phyloP scores from a whole-genome alignment of 2,113 vertebrate genomes.

The Peucedramus taeniatus region DNA sequence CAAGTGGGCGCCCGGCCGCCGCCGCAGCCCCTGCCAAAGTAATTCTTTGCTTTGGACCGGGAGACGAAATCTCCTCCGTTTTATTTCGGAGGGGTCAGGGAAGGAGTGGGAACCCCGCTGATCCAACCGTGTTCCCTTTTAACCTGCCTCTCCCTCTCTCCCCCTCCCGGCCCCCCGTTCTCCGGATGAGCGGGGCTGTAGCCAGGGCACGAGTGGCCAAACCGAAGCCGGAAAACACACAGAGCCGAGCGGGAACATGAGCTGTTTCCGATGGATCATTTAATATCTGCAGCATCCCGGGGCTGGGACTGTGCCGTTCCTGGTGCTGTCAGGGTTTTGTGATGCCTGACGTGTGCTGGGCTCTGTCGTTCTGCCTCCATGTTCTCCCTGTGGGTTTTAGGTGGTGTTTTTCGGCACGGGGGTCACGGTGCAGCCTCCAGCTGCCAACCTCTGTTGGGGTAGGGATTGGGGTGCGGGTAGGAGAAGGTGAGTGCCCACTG shows the following conservation, averaged over 20 bases:
- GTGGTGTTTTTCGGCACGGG: background rate
- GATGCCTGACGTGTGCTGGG: background rate
- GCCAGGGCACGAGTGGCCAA: constrained; percentile 2
- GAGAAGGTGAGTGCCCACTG: background rate
- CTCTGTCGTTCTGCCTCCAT: background rate
- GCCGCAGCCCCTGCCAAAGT: constrained; percentile 46
- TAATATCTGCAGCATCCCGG: background rate
- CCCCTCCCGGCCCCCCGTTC: background rate
- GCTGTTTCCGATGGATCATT: background rate
- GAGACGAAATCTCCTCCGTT: constrained; percentile 15
- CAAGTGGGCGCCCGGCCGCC: constrained; percentile 49
- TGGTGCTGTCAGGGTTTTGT: background rate
- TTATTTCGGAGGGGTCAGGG: constrained; percentile 34
- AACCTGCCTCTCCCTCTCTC: background rate
- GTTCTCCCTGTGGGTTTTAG: background rate
- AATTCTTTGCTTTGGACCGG: constrained; percentile 64
- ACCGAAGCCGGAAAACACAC: background rate
- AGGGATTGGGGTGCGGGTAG: background rate
- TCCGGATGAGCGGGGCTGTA: background rate
- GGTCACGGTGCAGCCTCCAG: background rate
- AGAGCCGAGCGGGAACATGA: background rate
- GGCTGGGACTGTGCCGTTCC: background rate
- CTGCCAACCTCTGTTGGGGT: background rate
- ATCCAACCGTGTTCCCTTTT: constrained; percentile 49
- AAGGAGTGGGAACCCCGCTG: constrained; percentile 47